These are phyloP conservation scores for Lota lota DNA, from an alignment of 2,113 vertebrate species.

Conservation along the genomic window DNA sequence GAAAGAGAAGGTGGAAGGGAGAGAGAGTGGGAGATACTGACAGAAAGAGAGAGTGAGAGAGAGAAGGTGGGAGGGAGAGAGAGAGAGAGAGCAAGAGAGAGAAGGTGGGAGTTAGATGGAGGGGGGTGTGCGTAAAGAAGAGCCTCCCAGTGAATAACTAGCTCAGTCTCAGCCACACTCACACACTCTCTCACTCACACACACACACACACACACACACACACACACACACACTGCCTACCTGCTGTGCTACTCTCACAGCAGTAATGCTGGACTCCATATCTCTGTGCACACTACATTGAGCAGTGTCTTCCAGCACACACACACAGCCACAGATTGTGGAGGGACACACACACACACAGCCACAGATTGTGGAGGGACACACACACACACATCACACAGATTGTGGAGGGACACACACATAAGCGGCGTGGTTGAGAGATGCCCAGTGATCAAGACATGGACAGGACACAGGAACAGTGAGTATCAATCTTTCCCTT, in stretches of 20 bases:
- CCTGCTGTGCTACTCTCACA: constrained; percentile 25
- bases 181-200: neutral
- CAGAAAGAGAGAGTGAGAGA: constrained; percentile 3
- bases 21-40: neutral
- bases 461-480: too few relatives aligned
- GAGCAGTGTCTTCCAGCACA: constrained; percentile 16
- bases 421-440: too few relatives aligned
- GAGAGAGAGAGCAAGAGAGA: too few relatives aligned
- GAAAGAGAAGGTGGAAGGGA: too few relatives aligned
- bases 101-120: too few relatives aligned
- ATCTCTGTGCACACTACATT: constrained; percentile 1
- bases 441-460: too few relatives aligned
- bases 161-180: constrained; percentile 44
- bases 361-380: too few relatives aligned
- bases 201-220: constrained; percentile 28
- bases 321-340: neutral
- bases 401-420: too few relatives aligned
- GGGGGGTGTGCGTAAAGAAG: neutral
- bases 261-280: constrained; percentile 39
- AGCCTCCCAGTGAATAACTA: neutral
- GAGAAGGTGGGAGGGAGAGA: too few relatives aligned
- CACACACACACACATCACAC: too few relatives aligned
- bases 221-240: neutral
- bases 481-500: neutral
- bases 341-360: too few relatives aligned